Percentiles rank a stretch among this genome's conserved stretches.
Evolutionary conservation across 2,888 invertebrate species (phyloP).

Genomic region (Eilema sororculum): DNA sequence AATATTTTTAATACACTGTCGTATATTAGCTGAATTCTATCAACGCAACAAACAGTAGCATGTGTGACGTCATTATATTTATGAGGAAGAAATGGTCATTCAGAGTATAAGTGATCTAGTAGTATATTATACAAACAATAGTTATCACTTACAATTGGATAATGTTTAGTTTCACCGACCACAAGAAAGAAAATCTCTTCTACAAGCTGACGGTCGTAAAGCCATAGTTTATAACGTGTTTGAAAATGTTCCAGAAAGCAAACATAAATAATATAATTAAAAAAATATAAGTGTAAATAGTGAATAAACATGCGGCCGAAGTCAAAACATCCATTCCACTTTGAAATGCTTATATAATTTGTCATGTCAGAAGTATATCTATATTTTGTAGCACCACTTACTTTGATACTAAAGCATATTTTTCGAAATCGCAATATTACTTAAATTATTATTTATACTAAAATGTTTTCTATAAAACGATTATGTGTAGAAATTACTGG

Average conservation of each 20-base stretch:
- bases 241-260: constrained; percentile 50
- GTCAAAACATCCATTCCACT: constrained; percentile 63
- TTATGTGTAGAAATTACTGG: constrained; percentile 38
- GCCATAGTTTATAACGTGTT: constrained; percentile 48
- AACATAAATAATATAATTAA: constrained; percentile 57
- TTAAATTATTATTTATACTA: constrained; percentile 28
- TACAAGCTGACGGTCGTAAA: constrained; percentile 44
- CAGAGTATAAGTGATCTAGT: constrained; percentile 3
- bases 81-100: constrained; percentile 13
- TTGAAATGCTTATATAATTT: constrained; percentile 59
- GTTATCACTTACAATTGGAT: constrained; percentile 39
- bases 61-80: not conserved
- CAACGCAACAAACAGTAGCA: not conserved
- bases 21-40: not conserved
- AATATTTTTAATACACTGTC: not conserved
- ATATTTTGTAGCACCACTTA: constrained; percentile 52
- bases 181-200: constrained; percentile 35
- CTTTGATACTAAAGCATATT: constrained; percentile 43
- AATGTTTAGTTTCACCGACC: constrained; percentile 42
- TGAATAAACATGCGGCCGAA: constrained; percentile 56
- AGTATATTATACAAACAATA: constrained; percentile 8
- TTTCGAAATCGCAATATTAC: constrained; percentile 35
- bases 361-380: constrained; percentile 52
- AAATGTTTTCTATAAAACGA: constrained; percentile 45
- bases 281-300: constrained; percentile 55